Conservation (phyloP, 2,797 vertebrate species). For the Trachops cirrhosus region DNA sequence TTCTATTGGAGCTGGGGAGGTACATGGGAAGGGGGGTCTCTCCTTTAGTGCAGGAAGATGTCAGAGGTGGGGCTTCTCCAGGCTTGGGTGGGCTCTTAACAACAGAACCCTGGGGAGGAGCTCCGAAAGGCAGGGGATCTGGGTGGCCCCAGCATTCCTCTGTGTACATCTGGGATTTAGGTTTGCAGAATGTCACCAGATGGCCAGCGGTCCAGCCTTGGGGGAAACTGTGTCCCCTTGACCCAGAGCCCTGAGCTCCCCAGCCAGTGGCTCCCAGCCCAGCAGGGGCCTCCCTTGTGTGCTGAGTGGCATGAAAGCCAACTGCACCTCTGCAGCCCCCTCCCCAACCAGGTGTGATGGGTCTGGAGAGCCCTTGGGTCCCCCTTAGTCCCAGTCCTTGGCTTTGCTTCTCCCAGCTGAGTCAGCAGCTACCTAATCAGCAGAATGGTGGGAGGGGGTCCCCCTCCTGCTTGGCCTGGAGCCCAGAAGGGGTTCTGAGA, state of each 20-base stretch:
- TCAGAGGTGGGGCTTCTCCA: neutral
- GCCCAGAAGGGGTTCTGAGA: conserved; percentile 39
- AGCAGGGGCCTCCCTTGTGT: neutral
- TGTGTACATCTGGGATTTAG: neutral
- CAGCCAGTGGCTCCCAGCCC: neutral
- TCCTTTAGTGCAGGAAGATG: neutral
- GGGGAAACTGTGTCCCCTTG: neutral
- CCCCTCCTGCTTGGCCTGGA: conserved; percentile 9
- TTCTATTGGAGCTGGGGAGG: neutral
- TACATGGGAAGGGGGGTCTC: neutral
- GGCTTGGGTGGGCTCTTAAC: neutral
- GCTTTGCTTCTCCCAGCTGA: neutral
- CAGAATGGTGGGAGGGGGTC: neutral
- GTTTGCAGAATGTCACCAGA: neutral
- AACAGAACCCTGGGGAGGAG: neutral
- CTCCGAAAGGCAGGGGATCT: neutral
- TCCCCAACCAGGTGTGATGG: no score
- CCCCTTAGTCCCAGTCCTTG: neutral
- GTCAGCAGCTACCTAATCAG: conserved; percentile 52
- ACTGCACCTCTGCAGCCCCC: accelerated
- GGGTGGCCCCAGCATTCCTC: neutral
- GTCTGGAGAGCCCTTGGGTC: neutral
- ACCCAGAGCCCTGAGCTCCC: neutral
- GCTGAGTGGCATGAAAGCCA: neutral
- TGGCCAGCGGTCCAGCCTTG: neutral